These are phyloP conservation scores for Pseudomyrmex cubaensis DNA, from an alignment of 1,140 invertebrate genomes.

Conservation along the genomic window DNA sequence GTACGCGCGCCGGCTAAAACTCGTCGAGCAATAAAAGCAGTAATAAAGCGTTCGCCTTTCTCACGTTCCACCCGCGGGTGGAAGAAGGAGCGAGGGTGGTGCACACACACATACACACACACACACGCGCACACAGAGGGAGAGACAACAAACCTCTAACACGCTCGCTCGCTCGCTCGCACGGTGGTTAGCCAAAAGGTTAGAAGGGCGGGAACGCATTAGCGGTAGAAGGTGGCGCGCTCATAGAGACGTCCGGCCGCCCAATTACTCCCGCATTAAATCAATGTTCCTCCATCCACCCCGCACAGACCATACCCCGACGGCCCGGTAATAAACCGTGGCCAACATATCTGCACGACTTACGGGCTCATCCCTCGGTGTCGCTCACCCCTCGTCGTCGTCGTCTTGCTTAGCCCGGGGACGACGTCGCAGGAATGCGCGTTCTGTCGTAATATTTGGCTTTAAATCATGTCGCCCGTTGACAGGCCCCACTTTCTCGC, in stretches of 20 bases:
- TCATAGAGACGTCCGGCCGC: slow-evolving; percentile 83
- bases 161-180: slow-evolving; percentile 48
- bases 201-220: slow-evolving; percentile 75
- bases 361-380: slow-evolving; percentile 67
- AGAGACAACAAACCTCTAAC: not conserved
- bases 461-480: slow-evolving; percentile 85
- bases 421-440: slow-evolving; percentile 79
- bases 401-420: slow-evolving; percentile 14
- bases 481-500: slow-evolving; percentile 79
- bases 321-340: slow-evolving; percentile 82
- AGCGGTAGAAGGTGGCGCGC: slow-evolving; percentile 78
- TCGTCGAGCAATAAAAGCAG: slow-evolving; percentile 79
- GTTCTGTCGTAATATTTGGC: slow-evolving; percentile 85
- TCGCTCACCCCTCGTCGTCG: slow-evolving; percentile 52
- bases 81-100: slow-evolving; percentile 22
- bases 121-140: slow-evolving; percentile 40
- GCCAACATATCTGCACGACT: slow-evolving; percentile 81
- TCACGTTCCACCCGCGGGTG: slow-evolving; percentile 62
- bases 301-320: slow-evolving; percentile 69
- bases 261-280: slow-evolving; percentile 84
- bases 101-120: slow-evolving; percentile 8
- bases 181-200: slow-evolving; percentile 74
- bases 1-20: slow-evolving; percentile 67
- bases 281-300: slow-evolving; percentile 81
- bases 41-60: slow-evolving; percentile 79